Evolutionary conservation across 2,888 invertebrate genomes (phyloP).

Genomic region (Leucophenga maculata): DNA sequence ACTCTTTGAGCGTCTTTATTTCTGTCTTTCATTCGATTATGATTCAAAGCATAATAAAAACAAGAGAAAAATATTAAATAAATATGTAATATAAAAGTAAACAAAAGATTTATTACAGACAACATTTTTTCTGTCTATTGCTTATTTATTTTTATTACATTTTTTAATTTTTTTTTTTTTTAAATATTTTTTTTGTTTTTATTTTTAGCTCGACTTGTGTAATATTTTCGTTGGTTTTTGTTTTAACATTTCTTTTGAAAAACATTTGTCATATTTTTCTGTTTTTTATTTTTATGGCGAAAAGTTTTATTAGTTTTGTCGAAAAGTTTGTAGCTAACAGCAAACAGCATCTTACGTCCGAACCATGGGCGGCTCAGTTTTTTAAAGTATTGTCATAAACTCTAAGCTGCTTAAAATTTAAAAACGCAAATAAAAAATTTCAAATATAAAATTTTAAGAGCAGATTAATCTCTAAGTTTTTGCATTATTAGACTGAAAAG

Average conservation of each 20-base stretch:
- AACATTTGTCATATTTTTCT: neutral
- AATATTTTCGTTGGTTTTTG: slow-evolving; percentile 37
- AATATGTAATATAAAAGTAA: slow-evolving; percentile 30
- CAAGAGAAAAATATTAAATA: neutral
- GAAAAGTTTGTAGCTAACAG: neutral
- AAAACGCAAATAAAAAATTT: too few species aligned
- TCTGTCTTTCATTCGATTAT: slow-evolving; percentile 23
- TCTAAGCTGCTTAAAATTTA: too few species aligned
- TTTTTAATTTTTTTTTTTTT: slow-evolving; percentile 43
- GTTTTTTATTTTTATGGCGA: neutral
- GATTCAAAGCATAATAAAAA: slow-evolving; percentile 22
- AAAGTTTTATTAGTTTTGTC: too few species aligned
- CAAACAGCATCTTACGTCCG: neutral
- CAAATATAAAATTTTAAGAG: too few species aligned
- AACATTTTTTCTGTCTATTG: slow-evolving; percentile 45
- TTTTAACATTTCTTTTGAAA: neutral
- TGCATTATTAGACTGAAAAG: too few species aligned
- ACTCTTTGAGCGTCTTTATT: neutral
- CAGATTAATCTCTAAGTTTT: too few species aligned
- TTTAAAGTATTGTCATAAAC: too few species aligned
- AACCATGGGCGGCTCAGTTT: too few species aligned
- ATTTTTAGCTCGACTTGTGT: slow-evolving; percentile 52
- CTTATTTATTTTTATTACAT: slow-evolving; percentile 24
- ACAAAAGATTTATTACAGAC: slow-evolving; percentile 63
- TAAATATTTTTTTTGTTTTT: slow-evolving; percentile 56